These are phyloP conservation scores for Tachuris rubrigastra DNA, from an alignment of 2,113 vertebrate species.

Conservation along the genomic window DNA sequence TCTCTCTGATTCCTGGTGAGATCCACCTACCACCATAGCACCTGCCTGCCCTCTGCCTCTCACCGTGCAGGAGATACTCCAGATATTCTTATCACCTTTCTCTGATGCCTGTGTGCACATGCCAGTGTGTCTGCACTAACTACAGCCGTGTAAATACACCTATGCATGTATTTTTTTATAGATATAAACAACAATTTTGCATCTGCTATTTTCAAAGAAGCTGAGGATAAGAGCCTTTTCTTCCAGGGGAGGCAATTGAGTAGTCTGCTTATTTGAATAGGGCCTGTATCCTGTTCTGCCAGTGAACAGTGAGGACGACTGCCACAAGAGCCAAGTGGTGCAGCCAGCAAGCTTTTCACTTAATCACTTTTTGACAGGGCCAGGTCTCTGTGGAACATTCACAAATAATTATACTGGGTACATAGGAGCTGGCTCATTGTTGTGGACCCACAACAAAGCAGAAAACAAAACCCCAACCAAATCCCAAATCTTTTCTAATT, in stretches of 20 bases:
- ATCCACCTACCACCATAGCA: not conserved
- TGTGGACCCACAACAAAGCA: not conserved
- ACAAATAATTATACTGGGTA: not conserved
- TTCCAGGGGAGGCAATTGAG: not conserved
- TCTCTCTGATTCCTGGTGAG: not conserved
- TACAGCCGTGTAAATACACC: not conserved
- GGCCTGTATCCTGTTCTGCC: not conserved
- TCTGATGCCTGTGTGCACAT: not conserved
- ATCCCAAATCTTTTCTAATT: not conserved
- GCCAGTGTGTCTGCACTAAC: not conserved
- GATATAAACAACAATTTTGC: not conserved
- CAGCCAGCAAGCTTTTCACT: not conserved
- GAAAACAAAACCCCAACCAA: not conserved
- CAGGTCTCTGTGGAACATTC: not conserved
- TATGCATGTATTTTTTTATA: not conserved
- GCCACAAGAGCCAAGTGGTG: not conserved
- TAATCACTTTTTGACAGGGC: not conserved
- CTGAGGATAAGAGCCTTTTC: not conserved
- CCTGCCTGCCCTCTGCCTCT: not conserved
- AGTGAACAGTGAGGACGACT: not conserved
- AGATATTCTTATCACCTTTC: not conserved
- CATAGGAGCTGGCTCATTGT: not conserved
- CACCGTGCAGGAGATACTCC: not conserved
- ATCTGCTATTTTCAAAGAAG: not conserved
- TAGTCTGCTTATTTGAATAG: not conserved